phyloP scores from a whole-genome alignment of 2,888 invertebrate species.

The Caenorhabditis drosophilae region DNA sequence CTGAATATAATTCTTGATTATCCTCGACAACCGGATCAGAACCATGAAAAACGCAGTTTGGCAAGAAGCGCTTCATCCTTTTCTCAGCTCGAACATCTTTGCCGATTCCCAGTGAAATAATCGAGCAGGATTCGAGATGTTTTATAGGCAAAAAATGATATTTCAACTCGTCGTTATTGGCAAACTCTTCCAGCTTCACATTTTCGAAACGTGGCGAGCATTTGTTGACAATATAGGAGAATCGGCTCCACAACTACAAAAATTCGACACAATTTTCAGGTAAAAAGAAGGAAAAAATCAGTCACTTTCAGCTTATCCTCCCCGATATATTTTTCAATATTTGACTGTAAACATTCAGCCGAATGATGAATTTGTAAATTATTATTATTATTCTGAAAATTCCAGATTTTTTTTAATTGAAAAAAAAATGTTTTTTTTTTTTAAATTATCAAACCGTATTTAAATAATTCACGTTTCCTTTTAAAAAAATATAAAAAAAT shows the following conservation, averaged over 20 bases:
- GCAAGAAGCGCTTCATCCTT: conserved; percentile 37
- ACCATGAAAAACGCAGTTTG: conserved; percentile 39
- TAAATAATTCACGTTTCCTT: no score
- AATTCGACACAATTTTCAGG: no score
- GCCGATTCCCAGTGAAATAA: conserved; percentile 49
- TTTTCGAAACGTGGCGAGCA: conserved; percentile 24
- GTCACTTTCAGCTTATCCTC: conserved; percentile 5
- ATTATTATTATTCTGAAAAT: conserved; percentile 17
- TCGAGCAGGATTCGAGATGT: conserved; percentile 20
- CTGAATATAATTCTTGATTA: conserved; percentile 40
- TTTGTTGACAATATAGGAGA: conserved; percentile 42
- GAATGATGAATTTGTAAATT: conserved; percentile 18
- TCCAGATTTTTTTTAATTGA: no score
- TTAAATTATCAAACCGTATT: no score
- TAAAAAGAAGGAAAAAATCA: neutral
- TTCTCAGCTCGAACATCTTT: conserved; percentile 50
- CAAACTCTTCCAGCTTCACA: conserved; percentile 24
- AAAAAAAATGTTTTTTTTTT: no score
- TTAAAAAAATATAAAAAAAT: no score
- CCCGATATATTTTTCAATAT: conserved; percentile 14
- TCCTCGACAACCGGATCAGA: conserved; percentile 49
- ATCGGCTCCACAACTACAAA: conserved; percentile 31
- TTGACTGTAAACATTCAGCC: conserved; percentile 23
- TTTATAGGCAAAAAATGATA: conserved; percentile 40
- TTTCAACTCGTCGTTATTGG: conserved; percentile 47